Evolutionary conservation across 2,797 vertebrate species (phyloP).

Genomic region (Linurgus olivaceus): DNA sequence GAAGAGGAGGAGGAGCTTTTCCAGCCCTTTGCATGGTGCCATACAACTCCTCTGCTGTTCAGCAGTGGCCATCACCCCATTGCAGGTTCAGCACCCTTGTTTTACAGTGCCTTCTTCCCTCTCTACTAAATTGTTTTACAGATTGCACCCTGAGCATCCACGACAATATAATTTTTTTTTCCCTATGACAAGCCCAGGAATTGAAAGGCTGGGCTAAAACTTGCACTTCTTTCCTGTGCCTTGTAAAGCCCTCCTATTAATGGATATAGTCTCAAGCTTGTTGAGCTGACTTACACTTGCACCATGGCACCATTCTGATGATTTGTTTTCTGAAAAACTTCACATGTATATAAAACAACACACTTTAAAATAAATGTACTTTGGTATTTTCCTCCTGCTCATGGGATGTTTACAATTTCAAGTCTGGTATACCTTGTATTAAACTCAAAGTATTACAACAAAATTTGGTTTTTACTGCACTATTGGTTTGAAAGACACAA

Average conservation of each 20-base stretch:
- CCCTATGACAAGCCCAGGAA: background rate
- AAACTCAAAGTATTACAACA: background rate
- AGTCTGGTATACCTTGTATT: background rate
- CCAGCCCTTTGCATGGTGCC: background rate
- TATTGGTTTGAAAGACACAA: background rate
- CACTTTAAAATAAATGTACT: background rate
- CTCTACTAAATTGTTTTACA: background rate
- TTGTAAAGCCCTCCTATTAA: background rate
- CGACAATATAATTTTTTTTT: background rate
- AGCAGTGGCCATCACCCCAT: rapidly evolving
- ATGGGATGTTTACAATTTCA: background rate
- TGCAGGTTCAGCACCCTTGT: background rate
- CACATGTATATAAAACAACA: background rate
- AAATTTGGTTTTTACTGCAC: background rate
- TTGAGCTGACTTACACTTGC: background rate
- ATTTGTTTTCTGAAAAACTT: background rate
- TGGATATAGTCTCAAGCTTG: background rate
- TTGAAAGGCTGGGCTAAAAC: background rate
- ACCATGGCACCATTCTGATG: background rate
- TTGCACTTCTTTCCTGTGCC: background rate
- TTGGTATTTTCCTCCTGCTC: background rate
- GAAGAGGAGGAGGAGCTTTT: background rate
- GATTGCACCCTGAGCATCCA: background rate
- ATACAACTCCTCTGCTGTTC: background rate
- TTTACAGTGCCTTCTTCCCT: background rate